Evolutionary conservation across 23 tunicate genomes (phyloP), one percentile per base, ranked within the genome.

Genomic region (Phallusia fumigata): DNA sequence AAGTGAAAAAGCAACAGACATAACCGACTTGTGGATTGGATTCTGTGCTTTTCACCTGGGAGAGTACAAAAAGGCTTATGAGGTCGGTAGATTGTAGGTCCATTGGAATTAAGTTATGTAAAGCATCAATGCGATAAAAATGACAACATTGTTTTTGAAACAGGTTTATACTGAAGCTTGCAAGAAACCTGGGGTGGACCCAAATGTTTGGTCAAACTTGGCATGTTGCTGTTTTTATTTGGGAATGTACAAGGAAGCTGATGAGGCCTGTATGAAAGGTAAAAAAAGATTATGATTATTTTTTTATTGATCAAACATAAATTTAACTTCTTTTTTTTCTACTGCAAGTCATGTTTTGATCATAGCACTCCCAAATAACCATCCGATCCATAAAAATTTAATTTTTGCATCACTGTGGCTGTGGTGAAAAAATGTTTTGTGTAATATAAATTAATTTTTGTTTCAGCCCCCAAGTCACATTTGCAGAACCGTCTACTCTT

Each of bases 171-270:
- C 32, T 12, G 83, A 79, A 0, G 30, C 84, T 21, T 65, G 82
- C 36, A 86, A 87, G 24, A 65, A 90, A 36, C 35, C 58, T 32
- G 80, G 40, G 30, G 36, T 72, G 18, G 80, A 84, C 33, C 78
- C 80, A n/a, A 53, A 78, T 31, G 73, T 82, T 15, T 79, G 79
- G 74, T 31, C 83, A 34, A 92, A 92, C 45, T 53, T 87, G 35
- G 88, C 93, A 0, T 92, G 97, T 69, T 76, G 64, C 47, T 95
- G 95, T 69, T 95, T 95, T 52, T 95, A 84, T 64, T 80, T 95
- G 31, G 99, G 99, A 75, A 95, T 95, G 99, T 95, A 95, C 85
- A 87, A 88, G 81, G 95, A 95, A 81, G 90, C 96, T 2, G 85
- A 95, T n/a, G 96, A 79, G 35, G 86, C 96, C 32, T 92, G 97